Evolutionary conservation across 2,113 vertebrate species (phyloP).

Genomic region (Heliornis fulica): DNA sequence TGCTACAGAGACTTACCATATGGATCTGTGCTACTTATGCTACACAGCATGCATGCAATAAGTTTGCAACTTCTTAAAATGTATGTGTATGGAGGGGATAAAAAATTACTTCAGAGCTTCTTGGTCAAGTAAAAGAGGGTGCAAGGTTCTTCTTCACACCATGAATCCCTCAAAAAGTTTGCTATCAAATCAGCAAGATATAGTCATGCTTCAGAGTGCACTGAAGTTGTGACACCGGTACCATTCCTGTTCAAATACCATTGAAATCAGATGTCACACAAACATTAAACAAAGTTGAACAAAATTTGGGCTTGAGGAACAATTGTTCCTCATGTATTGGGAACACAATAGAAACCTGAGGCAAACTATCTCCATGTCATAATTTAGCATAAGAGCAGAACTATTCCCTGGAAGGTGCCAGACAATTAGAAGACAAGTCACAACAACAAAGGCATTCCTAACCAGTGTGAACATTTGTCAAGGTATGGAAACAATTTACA

Average conservation of each 20-base stretch:
- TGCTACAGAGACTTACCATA: neutral
- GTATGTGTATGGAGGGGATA: rapidly evolving
- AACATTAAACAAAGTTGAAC: neutral
- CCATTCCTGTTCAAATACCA: neutral
- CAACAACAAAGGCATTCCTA: constrained; percentile 5
- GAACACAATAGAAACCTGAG: neutral
- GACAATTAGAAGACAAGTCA: constrained; percentile 22
- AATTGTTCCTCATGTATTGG: neutral
- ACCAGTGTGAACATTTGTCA: constrained; percentile 21
- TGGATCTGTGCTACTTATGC: neutral
- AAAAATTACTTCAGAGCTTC: neutral
- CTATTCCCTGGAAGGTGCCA: neutral
- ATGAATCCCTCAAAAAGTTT: neutral
- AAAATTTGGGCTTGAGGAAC: neutral
- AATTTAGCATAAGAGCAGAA: neutral
- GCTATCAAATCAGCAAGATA: neutral
- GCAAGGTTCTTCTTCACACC: neutral
- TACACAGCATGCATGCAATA: neutral
- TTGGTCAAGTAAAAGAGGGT: neutral
- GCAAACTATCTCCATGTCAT: neutral
- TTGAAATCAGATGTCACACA: neutral
- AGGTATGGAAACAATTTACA: constrained; percentile 60
- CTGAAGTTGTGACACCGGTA: neutral
- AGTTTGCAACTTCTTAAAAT: neutral
- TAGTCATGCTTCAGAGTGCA: neutral